Base-by-base conservation (phyloP, 2,113 vertebrate species). In the Phodopus roborovskii region DNA sequence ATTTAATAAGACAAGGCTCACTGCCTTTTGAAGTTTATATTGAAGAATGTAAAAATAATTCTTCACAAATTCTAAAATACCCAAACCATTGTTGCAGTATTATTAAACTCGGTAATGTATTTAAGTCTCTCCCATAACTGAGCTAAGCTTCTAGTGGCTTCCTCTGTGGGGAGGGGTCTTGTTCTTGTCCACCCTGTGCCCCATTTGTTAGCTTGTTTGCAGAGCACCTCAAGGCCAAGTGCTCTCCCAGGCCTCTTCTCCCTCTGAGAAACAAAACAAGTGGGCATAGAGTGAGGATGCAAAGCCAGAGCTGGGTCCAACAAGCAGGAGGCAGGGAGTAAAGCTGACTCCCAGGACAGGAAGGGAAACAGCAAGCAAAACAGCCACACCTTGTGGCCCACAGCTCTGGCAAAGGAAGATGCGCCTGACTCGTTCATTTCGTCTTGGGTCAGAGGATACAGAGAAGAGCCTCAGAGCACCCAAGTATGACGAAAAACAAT, bases 1-100 rank as follows among this genome's bases (percentile, higher is more conserved):
- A 99, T 99, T 99, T 96, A 98, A 92, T 97, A 93, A 96, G 71
- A 92, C 81, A 97, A 98, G 96, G 97, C 96, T 56, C 85, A 96
- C 85, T 93, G 98, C 94, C 98, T 95, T 97, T 74, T 73, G 4
- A 96, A 96, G 94, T 95, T 96, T 87, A 60, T 16, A 45, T 17
- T 96, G 87, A 94, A 73, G 9, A 97, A 95, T 93, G 93, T 97
- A 95, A 81, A 98, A 90, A 88, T 36, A 90, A 95, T 36, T 85
- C 93, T 95, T 87, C 74, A 88, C 62, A 85, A 36, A 60, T 28
- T 53, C 82, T 79, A 92, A 92, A 84, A 39, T 12, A 75, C 53
- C 24, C 62, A 71, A 78, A 71, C 88, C 19, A 26, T 93, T 39
- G 5, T 64, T 42, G 39, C 39, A 64, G 58, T 42, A 83, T 92